Evolutionary conservation across 2,797 vertebrate species (phyloP), one percentile per base, ranked within the genome.

Genomic region (Pyrocephalus nanus): DNA sequence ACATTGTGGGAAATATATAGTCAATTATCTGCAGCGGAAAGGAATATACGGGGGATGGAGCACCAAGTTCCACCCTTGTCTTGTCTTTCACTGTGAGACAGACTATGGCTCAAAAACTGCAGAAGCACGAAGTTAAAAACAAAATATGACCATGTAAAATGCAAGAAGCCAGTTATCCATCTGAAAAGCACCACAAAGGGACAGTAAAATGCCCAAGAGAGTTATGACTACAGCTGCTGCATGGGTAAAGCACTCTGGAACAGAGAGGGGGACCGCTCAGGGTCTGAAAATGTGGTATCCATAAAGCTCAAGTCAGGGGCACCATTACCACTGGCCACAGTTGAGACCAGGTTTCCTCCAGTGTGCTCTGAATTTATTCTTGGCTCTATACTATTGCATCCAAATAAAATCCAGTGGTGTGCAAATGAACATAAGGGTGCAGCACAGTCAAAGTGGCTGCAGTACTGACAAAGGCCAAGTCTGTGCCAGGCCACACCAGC

Each of bases 11-110:
- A 94, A 95, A 86, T 76, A 90, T 40, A 91, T 48, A 77, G 86
- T 74, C 69, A 88, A 91, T 86, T 92, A 93, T 94, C 66, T 86
- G 66, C 79, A 92, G 67, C 57, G 70, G 79, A 88, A 95, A 79
- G 38, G 79, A 92, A 92, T 60, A 74, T 25, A 66, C 40, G 18
- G 26, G 43, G 51, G 21, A 76, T 45, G 32, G 18, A 93, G 40
- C 23, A 69, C 23, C 0, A 0, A 75, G 47, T 22, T 51, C 36
- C 62, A 93, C 32, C 12, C 38, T 72, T 91, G 64, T 72, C 87
- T 75, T 87, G 66, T 77, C 87, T 88, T 86, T 81, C 51, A 62
- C 26, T 11, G 8, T 16, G 57, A 91, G 48, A n/a, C n/a, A 70
- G 32, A 42, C 62, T 72, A 18, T 38, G 43, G 36, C 43, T 90